A percentile compares a stretch with the other conserved stretches of the same genome.
Conservation (phyloP, 2,113 vertebrate species). For the Fregetta grallaria region DNA sequence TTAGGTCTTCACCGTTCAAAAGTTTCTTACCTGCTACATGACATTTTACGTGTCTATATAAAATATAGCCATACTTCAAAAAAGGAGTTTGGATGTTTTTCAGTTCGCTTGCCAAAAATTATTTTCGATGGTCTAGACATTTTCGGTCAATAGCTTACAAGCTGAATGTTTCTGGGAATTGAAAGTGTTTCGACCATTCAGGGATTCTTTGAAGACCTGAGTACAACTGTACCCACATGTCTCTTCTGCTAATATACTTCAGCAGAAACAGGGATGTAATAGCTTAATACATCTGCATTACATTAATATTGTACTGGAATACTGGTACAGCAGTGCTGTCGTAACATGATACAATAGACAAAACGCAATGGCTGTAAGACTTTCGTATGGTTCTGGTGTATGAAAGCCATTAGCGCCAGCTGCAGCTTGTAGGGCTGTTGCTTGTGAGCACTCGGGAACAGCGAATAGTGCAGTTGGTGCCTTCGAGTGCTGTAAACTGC, state of each 20-base stretch:
- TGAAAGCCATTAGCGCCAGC: conserved; percentile 15
- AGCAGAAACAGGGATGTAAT: conserved; percentile 23
- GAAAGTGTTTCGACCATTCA: not conserved
- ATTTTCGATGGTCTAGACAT: conserved; percentile 21
- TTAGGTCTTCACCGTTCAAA: not conserved
- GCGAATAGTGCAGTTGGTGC: not conserved
- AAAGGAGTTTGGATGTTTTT: not conserved
- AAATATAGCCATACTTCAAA: not conserved
- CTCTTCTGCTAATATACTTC: conserved; percentile 21
- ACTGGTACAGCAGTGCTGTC: not conserved
- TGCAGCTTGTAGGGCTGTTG: not conserved
- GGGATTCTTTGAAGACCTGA: conserved; percentile 40
- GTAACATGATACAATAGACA: conserved; percentile 19
- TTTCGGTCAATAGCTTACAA: conserved; percentile 29
- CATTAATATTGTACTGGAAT: conserved; percentile 14
- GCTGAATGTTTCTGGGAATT: conserved; percentile 32
- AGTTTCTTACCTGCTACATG: not conserved
- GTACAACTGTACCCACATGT: not conserved
- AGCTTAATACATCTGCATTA: conserved; percentile 48
- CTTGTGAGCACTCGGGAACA: not conserved
- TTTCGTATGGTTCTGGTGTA: not conserved
- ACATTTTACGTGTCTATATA: not conserved
- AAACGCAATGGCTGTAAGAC: not conserved
- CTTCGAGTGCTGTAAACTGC: not conserved
- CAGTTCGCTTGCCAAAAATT: not conserved